Evolutionary conservation across 2,797 vertebrate species (phyloP).

Genomic region (Malurus splendens): DNA sequence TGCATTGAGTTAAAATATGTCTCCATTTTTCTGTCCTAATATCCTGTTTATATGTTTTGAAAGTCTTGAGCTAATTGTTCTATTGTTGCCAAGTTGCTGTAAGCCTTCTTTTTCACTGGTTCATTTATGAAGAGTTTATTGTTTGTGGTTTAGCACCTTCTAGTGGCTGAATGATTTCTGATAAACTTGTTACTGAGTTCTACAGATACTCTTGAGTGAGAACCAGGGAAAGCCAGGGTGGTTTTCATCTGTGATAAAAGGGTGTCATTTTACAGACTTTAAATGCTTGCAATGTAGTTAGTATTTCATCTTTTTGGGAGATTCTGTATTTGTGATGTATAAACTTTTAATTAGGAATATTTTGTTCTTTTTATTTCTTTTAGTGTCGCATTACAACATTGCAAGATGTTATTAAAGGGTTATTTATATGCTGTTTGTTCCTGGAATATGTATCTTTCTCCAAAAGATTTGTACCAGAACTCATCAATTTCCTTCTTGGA

Average conservation of each 20-base stretch:
- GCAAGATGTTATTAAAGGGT: slow-evolving; percentile 80
- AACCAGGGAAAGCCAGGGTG: not conserved
- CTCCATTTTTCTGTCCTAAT: not conserved
- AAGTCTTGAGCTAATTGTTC: not conserved
- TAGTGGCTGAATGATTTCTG: slow-evolving; percentile 30
- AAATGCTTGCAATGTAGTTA: not conserved
- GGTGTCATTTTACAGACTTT: not conserved
- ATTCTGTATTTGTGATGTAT: not conserved
- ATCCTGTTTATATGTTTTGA: not conserved
- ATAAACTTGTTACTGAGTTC: not conserved
- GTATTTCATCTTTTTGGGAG: not conserved
- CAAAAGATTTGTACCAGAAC: slow-evolving; percentile 86
- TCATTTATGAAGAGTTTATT: not conserved
- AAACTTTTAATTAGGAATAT: not conserved
- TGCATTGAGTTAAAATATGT: not conserved
- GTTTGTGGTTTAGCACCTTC: slow-evolving; percentile 37
- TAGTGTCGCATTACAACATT: slow-evolving; percentile 84
- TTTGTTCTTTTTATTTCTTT: not conserved
- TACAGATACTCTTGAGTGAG: not conserved
- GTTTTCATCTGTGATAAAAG: not conserved
- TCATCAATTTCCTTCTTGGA: slow-evolving; percentile 87
- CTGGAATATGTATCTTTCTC: slow-evolving; percentile 88
- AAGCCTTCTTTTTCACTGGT: not conserved
- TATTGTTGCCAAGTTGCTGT: not conserved
- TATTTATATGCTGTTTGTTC: slow-evolving; percentile 84